These are phyloP conservation scores for Limenitis arthemis DNA, from an alignment of 2,888 invertebrate genomes.

Conservation along the genomic window DNA sequence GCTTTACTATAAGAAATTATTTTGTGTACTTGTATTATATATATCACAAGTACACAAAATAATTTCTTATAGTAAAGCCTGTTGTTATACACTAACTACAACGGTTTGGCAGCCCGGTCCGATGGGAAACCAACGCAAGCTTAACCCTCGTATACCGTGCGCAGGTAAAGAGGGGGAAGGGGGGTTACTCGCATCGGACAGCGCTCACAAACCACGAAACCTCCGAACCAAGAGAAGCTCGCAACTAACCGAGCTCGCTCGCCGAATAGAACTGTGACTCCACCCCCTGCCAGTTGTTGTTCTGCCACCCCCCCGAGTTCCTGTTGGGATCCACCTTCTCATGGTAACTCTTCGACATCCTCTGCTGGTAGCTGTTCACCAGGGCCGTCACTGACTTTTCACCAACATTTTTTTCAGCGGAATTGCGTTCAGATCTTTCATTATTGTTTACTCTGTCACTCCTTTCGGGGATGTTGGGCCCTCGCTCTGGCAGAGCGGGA, in stretches of 20 bases:
- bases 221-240: no score
- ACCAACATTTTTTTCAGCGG: slow-evolving; percentile 11
- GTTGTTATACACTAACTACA: no score
- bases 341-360: slow-evolving; percentile 41
- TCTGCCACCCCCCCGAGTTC: slow-evolving; percentile 27
- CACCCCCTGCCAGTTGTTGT: slow-evolving; percentile 45
- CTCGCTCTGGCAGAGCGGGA: slow-evolving; percentile 33
- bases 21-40: no score
- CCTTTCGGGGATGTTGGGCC: slow-evolving; percentile 11
- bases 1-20: no score
- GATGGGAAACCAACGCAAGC: no score
- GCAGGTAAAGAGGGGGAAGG: no score
- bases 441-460: slow-evolving; percentile 11
- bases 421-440: slow-evolving; percentile 18
- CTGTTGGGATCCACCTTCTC: slow-evolving; percentile 36
- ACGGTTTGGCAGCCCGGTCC: no score
- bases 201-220: no score
- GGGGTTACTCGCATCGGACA: no score
- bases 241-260: slow-evolving; percentile 58
- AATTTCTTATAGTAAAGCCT: no score
- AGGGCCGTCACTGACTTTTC: slow-evolving; percentile 55
- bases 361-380: slow-evolving; percentile 60
- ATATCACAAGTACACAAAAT: no score
- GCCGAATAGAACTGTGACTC: slow-evolving; percentile 60
- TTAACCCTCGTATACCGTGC: no score